phyloP scores from a whole-genome alignment of 2,113 vertebrate species.

The Cinclus mexicanus region DNA sequence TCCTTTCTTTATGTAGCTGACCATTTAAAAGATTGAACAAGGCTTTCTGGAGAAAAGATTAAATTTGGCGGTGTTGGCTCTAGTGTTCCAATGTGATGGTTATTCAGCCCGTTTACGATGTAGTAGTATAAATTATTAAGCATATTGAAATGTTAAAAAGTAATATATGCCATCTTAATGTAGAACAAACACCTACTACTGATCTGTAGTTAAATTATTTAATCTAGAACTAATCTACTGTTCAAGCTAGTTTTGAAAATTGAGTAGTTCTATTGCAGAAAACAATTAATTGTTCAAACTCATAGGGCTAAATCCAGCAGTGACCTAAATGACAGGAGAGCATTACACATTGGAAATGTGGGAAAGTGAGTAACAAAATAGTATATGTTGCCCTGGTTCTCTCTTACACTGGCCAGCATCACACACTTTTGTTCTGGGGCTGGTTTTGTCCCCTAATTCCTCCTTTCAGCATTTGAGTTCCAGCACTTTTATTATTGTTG shows the following conservation, averaged over 20 bases:
- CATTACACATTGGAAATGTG: not conserved
- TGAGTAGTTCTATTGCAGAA: slow-evolving; percentile 38
- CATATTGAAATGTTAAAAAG: slow-evolving; percentile 70
- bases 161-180: slow-evolving; percentile 60
- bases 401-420: not conserved
- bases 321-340: not conserved
- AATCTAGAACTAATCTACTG: slow-evolving; percentile 68
- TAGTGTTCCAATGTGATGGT: slow-evolving; percentile 43
- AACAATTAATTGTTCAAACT: slow-evolving; percentile 66
- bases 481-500: not conserved
- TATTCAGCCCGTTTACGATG: slow-evolving; percentile 56
- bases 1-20: not conserved
- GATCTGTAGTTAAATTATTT: slow-evolving; percentile 68
- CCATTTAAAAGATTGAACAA: slow-evolving; percentile 26
- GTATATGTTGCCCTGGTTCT: not conserved
- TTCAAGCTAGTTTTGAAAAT: slow-evolving; percentile 53
- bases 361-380: not conserved
- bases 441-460: not conserved
- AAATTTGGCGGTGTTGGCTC: slow-evolving; percentile 24
- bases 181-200: slow-evolving; percentile 65
- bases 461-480: not conserved
- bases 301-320: slow-evolving; percentile 34
- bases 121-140: slow-evolving; percentile 72
- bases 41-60: slow-evolving; percentile 41
- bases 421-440: not conserved